Evolutionary conservation across 2,797 vertebrate genomes (phyloP).

Genomic region (Amblyopsis hoosieri): DNA sequence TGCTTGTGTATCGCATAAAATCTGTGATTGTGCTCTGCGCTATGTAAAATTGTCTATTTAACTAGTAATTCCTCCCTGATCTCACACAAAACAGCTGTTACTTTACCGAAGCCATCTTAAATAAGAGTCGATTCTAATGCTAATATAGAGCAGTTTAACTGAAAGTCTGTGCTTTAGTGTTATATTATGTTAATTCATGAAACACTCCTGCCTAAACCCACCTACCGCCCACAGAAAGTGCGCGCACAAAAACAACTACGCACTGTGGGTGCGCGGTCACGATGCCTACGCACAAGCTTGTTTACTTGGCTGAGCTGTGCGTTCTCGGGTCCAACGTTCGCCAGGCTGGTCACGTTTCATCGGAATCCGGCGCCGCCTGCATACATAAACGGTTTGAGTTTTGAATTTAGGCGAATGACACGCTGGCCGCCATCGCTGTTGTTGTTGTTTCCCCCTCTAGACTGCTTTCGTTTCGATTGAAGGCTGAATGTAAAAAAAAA

Average conservation of each 20-base stretch:
- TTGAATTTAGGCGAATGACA: conserved; percentile 38
- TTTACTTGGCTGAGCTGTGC: conserved; percentile 60
- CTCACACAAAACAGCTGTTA: too few species aligned
- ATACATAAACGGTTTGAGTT: conserved; percentile 32
- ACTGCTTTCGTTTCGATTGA: not conserved
- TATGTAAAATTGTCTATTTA: too few species aligned
- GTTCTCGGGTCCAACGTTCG: conserved; percentile 1
- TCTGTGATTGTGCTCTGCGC: too few species aligned
- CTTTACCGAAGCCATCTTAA: too few species aligned
- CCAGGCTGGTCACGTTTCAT: conserved; percentile 62
- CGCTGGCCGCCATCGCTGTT: not conserved
- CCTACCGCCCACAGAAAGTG: not conserved
- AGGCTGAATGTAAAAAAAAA: not conserved
- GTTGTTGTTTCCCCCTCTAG: not conserved
- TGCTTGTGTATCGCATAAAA: too few species aligned
- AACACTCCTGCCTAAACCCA: too few species aligned
- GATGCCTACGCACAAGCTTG: conserved; percentile 42
- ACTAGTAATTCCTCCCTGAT: too few species aligned
- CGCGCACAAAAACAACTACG: conserved; percentile 10
- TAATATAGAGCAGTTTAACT: too few species aligned
- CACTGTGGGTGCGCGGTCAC: conserved; percentile 44
- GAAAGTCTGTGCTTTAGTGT: too few species aligned
- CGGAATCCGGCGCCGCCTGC: conserved; percentile 36
- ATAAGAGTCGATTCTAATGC: too few species aligned
- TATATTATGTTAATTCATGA: too few species aligned